Conservation (phyloP, 2,113 vertebrate species). For the Monopterus albus region DNA sequence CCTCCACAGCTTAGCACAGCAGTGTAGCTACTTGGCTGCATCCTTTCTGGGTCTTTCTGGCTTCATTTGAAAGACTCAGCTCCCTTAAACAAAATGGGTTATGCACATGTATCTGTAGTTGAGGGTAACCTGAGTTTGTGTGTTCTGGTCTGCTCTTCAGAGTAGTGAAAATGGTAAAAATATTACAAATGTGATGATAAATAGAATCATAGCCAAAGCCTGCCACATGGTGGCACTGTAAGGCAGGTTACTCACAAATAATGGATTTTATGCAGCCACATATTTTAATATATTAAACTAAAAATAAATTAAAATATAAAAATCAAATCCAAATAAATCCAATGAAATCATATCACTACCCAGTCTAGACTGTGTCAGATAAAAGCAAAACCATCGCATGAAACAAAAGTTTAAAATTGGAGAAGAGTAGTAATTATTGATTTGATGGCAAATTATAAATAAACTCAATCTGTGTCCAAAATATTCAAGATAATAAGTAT, state of each 20-base stretch:
- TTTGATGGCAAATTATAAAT: neutral
- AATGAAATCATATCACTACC: too few species aligned
- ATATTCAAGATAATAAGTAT: neutral
- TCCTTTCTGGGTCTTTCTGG: neutral
- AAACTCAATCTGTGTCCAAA: neutral
- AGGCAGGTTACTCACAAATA: neutral
- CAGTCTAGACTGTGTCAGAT: too few species aligned
- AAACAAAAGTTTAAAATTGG: too few species aligned
- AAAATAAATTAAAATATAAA: too few species aligned
- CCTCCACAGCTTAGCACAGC: neutral
- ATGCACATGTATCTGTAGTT: neutral
- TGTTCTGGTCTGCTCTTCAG: conserved; percentile 6
- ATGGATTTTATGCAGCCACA: too few species aligned
- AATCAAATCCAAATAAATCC: too few species aligned
- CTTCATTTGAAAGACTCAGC: neutral
- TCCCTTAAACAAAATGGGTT: too few species aligned
- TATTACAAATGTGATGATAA: neutral
- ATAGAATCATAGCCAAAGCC: neutral
- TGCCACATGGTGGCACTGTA: conserved; percentile 56
- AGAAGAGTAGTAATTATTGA: too few species aligned
- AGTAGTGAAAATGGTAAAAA: neutral
- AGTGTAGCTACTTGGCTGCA: neutral
- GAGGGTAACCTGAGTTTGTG: neutral
- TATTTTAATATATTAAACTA: too few species aligned
- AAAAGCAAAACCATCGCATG: too few species aligned